A percentile compares a stretch with the other conserved stretches of the same genome.
Evolutionary conservation across 1,140 invertebrate genomes (phyloP).

Genomic region (Wiebesia pumilae): DNA sequence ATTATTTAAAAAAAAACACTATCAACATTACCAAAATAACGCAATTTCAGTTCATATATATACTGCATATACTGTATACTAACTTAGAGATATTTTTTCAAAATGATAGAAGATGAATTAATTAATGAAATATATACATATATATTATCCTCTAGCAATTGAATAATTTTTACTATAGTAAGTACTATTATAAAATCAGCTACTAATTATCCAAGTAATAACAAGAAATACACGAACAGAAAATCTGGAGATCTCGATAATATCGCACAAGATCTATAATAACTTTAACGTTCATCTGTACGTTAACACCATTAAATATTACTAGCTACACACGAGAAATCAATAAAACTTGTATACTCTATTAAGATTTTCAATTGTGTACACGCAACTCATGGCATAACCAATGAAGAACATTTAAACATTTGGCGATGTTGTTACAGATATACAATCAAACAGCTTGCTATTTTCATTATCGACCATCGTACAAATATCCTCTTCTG

Average conservation of each 20-base stretch:
- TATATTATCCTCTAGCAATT: too few relatives aligned
- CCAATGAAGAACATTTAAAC: conserved; percentile 8
- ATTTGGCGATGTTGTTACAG: not conserved
- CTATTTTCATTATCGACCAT: not conserved
- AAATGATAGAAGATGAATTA: too few relatives aligned
- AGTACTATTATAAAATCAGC: not conserved
- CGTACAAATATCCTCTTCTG: not conserved
- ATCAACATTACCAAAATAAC: not conserved
- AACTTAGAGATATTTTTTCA: too few relatives aligned
- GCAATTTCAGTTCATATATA: too few relatives aligned
- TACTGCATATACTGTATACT: too few relatives aligned
- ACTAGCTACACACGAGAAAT: conserved; percentile 18
- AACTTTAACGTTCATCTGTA: not conserved
- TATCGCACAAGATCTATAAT: not conserved
- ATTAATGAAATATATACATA: too few relatives aligned
- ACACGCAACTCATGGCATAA: conserved; percentile 28
- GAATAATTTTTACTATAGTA: not conserved
- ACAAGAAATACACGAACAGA: too few relatives aligned
- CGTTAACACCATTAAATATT: conserved; percentile 1
- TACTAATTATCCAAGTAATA: not conserved
- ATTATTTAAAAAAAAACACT: not conserved
- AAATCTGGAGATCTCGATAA: not conserved
- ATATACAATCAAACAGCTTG: not conserved
- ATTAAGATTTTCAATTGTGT: conserved; percentile 34
- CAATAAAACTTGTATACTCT: conserved; percentile 32